These are phyloP conservation scores for Dasyurus viverrinus DNA, from an alignment of 2,113 vertebrate genomes.

Conservation along the genomic window DNA sequence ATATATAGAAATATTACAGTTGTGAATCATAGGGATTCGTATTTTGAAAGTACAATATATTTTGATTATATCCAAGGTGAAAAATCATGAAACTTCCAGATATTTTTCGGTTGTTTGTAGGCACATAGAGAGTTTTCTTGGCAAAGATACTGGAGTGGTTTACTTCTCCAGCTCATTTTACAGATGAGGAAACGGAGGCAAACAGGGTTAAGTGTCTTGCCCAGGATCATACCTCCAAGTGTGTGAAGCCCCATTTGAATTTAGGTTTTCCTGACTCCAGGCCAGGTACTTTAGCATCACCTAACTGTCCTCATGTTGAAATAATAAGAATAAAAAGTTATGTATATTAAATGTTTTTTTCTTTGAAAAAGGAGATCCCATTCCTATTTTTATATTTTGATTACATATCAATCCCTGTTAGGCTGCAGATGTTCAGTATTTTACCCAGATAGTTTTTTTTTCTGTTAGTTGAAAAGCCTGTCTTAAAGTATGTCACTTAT, in stretches of 20 bases:
- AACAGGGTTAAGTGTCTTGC: neutral
- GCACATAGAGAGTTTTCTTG: neutral
- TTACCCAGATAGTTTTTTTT: neutral
- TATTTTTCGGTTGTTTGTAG: neutral
- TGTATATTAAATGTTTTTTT: neutral
- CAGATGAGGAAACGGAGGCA: neutral
- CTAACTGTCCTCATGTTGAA: neutral
- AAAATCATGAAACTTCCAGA: neutral
- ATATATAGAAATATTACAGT: neutral
- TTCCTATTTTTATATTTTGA: neutral
- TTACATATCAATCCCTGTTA: neutral
- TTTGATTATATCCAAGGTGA: conserved; percentile 18
- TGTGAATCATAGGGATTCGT: neutral
- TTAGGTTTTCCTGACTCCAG: neutral
- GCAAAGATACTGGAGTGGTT: neutral
- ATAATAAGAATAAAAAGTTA: neutral
- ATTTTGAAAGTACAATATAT: conserved; percentile 28
- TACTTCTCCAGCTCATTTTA: neutral
- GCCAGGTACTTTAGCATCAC: neutral
- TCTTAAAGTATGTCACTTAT: neutral
- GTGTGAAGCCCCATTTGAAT: neutral
- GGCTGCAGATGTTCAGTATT: neutral
- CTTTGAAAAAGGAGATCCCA: neutral
- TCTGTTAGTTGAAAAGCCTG: neutral
- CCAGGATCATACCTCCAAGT: neutral